Conservation (phyloP, 2,888 invertebrate genomes). For the Muscina levida region DNA sequence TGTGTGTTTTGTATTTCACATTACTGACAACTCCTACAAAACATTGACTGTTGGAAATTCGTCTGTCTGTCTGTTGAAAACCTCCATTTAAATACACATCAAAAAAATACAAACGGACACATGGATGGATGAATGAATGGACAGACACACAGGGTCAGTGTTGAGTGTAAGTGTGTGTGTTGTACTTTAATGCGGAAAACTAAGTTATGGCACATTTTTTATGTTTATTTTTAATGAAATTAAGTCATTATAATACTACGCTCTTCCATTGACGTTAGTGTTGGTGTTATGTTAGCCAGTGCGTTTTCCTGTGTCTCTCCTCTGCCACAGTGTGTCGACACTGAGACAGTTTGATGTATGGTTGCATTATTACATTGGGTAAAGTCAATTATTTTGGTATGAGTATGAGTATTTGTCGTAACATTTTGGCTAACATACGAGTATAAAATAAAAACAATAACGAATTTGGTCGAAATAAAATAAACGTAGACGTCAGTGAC, state of each 20-base stretch:
- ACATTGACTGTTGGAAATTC: neutral
- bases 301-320: neutral
- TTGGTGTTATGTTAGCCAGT: neutral
- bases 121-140: too few relatives aligned
- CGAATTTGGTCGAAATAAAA: too few relatives aligned
- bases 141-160: slow-evolving; percentile 15
- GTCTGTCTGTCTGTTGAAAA: slow-evolving; percentile 32
- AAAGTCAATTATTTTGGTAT: slow-evolving; percentile 46
- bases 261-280: slow-evolving; percentile 39
- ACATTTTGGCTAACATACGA: slow-evolving; percentile 7
- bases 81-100: slow-evolving; percentile 46
- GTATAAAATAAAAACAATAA: neutral
- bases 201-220: slow-evolving; percentile 56
- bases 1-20: neutral
- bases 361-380: slow-evolving; percentile 58
- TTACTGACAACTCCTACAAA: slow-evolving; percentile 28
- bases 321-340: neutral
- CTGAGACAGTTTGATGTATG: slow-evolving; percentile 60
- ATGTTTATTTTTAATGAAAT: slow-evolving; percentile 69
- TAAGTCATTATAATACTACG: slow-evolving; percentile 77
- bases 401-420: neutral
- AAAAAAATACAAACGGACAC: slow-evolving; percentile 48
- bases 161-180: neutral
- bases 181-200: slow-evolving; percentile 45
- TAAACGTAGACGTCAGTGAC: neutral